Evolutionary conservation across 2,888 invertebrate genomes (phyloP).

Genomic region (Pollenia griseotomentosa): DNA sequence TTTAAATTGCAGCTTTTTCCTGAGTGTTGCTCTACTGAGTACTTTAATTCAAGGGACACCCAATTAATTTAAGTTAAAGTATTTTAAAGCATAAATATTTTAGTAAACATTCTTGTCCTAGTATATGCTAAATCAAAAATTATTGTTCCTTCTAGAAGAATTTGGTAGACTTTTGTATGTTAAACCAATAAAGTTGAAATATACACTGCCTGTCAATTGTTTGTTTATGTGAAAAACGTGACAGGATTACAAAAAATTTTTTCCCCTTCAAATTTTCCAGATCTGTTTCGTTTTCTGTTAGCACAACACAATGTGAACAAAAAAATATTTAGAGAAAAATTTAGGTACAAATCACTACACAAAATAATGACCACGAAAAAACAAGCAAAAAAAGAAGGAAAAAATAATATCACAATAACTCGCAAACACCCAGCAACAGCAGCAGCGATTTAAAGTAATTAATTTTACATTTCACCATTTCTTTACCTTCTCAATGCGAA

Average conservation of each 20-base stretch:
- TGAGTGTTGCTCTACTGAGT: too few species aligned
- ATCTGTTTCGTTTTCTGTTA: background rate
- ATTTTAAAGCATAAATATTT: too few species aligned
- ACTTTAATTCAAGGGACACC: too few species aligned
- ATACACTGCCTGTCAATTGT: constrained; percentile 52
- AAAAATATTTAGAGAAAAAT: constrained; percentile 30
- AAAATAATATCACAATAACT: constrained; percentile 2
- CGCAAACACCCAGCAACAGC: constrained; percentile 15
- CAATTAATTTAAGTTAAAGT: too few species aligned
- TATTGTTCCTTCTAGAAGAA: background rate
- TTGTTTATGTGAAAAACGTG: constrained; percentile 70
- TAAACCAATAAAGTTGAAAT: constrained; percentile 47
- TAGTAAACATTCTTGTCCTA: background rate
- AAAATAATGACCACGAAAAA: constrained; percentile 61
- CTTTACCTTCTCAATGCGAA: background rate
- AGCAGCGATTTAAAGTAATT: constrained; percentile 61
- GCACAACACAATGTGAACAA: constrained; percentile 24
- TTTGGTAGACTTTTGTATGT: background rate
- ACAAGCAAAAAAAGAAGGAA: background rate
- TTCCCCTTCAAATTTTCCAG: constrained; percentile 10
- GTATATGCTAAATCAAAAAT: background rate
- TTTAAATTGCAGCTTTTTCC: too few species aligned
- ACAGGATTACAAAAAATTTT: constrained; percentile 59
- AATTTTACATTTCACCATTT: constrained; percentile 49
- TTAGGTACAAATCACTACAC: constrained; percentile 70